Evolutionary conservation across 2,113 vertebrate genomes (phyloP).

Genomic region (Chiloscyllium plagiosum): DNA sequence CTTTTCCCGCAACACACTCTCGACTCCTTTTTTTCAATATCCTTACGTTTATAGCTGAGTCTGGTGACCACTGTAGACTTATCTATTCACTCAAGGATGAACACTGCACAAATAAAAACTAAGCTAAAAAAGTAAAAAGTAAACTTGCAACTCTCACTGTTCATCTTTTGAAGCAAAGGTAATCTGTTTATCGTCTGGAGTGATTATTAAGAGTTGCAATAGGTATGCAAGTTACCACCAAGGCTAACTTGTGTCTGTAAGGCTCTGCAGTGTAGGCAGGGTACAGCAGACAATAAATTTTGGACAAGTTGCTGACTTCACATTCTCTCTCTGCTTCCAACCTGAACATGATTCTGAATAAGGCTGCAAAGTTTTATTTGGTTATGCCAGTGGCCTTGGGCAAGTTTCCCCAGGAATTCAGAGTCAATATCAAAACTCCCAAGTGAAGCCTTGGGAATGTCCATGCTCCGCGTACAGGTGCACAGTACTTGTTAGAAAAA

Average conservation of each 20-base stretch:
- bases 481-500: background rate
- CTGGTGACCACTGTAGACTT: background rate
- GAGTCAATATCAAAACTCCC: background rate
- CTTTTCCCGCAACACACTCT: no score
- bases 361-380: background rate
- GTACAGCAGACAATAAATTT: background rate
- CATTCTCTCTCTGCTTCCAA: background rate
- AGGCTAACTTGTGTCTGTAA: background rate
- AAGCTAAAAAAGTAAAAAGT: background rate
- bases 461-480: background rate
- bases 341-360: background rate
- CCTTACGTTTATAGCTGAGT: background rate
- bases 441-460: background rate
- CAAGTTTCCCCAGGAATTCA: background rate
- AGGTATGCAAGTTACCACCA: background rate
- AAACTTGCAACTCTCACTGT: background rate
- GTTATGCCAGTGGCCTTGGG: background rate
- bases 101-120: background rate
- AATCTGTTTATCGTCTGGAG: no score
- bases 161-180: no score
- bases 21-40: background rate
- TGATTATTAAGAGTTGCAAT: background rate
- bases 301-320: background rate
- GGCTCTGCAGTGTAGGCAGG: background rate
- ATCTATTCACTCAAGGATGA: background rate